These are phyloP conservation scores for Zeuzera pyrina DNA, from an alignment of 2,888 invertebrate genomes.

Conservation along the genomic window DNA sequence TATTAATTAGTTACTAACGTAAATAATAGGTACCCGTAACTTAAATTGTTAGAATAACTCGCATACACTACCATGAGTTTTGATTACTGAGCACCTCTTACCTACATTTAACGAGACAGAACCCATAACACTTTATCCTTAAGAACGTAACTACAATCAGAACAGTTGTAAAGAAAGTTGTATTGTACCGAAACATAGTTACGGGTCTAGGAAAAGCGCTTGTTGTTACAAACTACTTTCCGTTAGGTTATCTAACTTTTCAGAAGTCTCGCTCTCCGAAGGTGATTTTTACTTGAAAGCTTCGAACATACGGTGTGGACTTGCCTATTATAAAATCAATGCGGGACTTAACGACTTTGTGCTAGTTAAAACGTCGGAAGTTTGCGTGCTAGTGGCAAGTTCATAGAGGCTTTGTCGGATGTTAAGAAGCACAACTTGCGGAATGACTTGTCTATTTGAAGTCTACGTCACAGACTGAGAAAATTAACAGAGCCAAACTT, in stretches of 20 bases:
- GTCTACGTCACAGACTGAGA: too few relatives aligned
- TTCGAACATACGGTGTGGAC: constrained; percentile 23
- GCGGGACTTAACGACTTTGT: constrained; percentile 42
- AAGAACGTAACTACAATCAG: constrained; percentile 21
- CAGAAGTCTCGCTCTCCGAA: constrained; percentile 26
- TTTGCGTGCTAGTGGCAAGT: constrained; percentile 9
- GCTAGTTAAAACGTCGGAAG: constrained; percentile 37
- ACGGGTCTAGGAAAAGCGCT: constrained; percentile 26
- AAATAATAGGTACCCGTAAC: too few relatives aligned
- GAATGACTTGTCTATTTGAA: too few relatives aligned
- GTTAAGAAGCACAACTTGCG: too few relatives aligned
- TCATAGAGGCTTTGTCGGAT: too few relatives aligned
- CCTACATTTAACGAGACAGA: constrained; percentile 7
- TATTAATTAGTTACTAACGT: too few relatives aligned
- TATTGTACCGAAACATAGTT: constrained; percentile 28
- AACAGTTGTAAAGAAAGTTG: constrained; percentile 28
- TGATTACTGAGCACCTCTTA: too few relatives aligned
- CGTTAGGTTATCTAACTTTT: constrained; percentile 45
- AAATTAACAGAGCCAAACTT: too few relatives aligned
- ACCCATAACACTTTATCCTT: constrained; percentile 11
- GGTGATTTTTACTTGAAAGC: constrained; percentile 33
- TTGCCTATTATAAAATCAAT: constrained; percentile 45
- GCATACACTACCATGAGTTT: too few relatives aligned
- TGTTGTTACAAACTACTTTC: constrained; percentile 37
- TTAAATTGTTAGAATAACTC: too few relatives aligned